Evolutionary conservation across 37 sponge, comb jelly and placozoan species (phyloP), one percentile per base, ranked within the genome.

Genomic region (Eunapius fragilis): DNA sequence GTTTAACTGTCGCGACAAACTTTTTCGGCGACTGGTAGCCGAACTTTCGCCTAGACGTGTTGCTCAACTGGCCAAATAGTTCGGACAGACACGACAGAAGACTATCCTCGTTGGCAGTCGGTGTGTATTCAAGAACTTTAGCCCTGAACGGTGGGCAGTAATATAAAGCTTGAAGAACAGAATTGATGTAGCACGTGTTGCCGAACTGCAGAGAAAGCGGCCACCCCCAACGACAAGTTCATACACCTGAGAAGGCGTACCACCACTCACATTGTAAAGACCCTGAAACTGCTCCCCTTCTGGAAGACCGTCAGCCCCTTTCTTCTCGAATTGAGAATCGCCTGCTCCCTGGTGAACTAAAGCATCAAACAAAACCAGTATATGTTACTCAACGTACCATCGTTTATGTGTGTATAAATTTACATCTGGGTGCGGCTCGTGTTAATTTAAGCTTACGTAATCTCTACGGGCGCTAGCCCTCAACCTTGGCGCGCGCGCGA

Each of bases 171-270:
- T 98, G 99, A 0, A 98, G 31, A 34, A 98, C 97, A 19, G 99
- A 98, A 87, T 98, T 98, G 37, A 90, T 94, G 84, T 98, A 98
- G 88, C 99, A 98, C 36, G 99, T 96, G 85, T 98, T 98, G 22
- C 97, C 99, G 82, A 98, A 98, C 96, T 95, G 68, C 14, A 4
- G 30, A 31, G 71, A 32, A 35, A 32, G 47, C 68, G 19, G 0
- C 23, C 17, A 28, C n/a, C 41, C 67, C 9, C 74, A 14, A 2
- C 17, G 33, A 50, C 36, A 73, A 58, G 47, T 25, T 49, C 38
- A 81, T 32, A n/a, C n/a, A n/a, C n/a, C n/a, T n/a, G n/a, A n/a
- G n/a, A n/a, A n/a, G n/a, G n/a, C n/a, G n/a, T n/a, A n/a, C n/a
- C n/a, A n/a, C 17, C 9, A 27, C 93, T 90, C 71, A 94, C 94